Percentiles rank a stretch among this genome's conserved stretches.
These are phyloP conservation scores for Haemorhous mexicanus DNA, from an alignment of 2,113 vertebrate species.

Conservation along the genomic window DNA sequence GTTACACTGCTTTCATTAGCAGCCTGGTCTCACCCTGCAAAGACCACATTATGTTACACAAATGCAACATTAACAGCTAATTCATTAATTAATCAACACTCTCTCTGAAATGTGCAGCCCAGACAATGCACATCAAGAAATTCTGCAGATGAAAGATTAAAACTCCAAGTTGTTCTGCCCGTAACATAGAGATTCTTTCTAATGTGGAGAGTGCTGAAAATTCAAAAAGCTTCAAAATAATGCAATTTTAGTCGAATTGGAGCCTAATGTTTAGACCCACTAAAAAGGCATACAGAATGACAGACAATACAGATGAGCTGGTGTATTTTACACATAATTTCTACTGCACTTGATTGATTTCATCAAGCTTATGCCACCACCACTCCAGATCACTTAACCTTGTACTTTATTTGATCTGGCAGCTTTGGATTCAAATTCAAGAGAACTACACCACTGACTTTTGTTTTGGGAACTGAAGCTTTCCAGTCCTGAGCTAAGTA, in stretches of 20 bases:
- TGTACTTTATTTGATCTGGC: background rate
- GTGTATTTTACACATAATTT: background rate
- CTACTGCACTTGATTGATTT: background rate
- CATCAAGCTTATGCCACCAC: background rate
- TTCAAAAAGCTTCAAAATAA: background rate
- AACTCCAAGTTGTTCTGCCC: background rate
- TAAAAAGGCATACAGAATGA: background rate
- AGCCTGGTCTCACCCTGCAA: background rate
- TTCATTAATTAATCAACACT: background rate
- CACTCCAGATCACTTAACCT: background rate
- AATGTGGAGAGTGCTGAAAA: background rate
- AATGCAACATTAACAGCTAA: background rate
- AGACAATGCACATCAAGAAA: background rate
- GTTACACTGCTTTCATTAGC: background rate
- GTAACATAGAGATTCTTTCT: background rate
- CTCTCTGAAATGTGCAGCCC: rapidly evolving
- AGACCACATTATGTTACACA: rapidly evolving
- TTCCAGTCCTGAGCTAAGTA: background rate
- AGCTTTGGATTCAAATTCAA: background rate
- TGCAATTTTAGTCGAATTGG: background rate
- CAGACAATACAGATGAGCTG: background rate
- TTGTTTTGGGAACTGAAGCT: background rate
- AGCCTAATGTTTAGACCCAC: background rate
- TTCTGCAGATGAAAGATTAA: background rate
- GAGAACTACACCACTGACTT: background rate